Evolutionary conservation across 1,140 invertebrate genomes (phyloP).

Genomic region (Zaprionus vittiger): DNA sequence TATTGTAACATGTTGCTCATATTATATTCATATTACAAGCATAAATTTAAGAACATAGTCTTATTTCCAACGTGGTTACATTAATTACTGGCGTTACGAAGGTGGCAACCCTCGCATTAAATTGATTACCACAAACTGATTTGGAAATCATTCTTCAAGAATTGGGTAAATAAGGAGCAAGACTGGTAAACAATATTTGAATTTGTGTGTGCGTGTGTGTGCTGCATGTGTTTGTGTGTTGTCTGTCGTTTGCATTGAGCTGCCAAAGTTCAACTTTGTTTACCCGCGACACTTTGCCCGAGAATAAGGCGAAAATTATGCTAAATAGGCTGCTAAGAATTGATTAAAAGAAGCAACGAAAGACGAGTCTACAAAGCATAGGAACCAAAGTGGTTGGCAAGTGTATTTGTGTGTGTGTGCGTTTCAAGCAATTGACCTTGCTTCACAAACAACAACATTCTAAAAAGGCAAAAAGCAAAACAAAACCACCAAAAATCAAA

Average conservation of each 20-base stretch:
- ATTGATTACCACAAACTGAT: constrained; percentile 45
- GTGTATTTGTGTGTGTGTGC: constrained; percentile 16
- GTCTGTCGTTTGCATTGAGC: constrained; percentile 7
- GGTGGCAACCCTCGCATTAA: constrained; percentile 15
- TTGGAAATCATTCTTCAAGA: constrained; percentile 47
- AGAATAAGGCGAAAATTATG: constrained; percentile 7
- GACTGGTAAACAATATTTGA: constrained; percentile 44
- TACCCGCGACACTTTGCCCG: constrained; percentile 5
- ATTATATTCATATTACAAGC: no score
- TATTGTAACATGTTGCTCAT: background rate
- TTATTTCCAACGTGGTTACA: background rate
- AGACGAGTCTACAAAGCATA: constrained; percentile 5
- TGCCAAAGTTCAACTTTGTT: constrained; percentile 38
- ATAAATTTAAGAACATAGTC: no score
- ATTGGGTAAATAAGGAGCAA: constrained; percentile 36
- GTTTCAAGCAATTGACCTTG: constrained; percentile 54
- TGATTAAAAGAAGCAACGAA: constrained; percentile 34
- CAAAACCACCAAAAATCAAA: constrained; percentile 50
- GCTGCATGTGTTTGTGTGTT: constrained; percentile 10
- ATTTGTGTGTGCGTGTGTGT: constrained; percentile 17
- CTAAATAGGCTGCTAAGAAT: constrained; percentile 31
- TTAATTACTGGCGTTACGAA: constrained; percentile 3
- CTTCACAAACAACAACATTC: constrained; percentile 41
- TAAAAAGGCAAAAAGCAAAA: constrained; percentile 43
- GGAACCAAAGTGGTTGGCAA: background rate